Evolutionary conservation across 2,797 vertebrate genomes (phyloP), one percentile per base, ranked within the genome.

Genomic region (Epinephelus awoara): DNA sequence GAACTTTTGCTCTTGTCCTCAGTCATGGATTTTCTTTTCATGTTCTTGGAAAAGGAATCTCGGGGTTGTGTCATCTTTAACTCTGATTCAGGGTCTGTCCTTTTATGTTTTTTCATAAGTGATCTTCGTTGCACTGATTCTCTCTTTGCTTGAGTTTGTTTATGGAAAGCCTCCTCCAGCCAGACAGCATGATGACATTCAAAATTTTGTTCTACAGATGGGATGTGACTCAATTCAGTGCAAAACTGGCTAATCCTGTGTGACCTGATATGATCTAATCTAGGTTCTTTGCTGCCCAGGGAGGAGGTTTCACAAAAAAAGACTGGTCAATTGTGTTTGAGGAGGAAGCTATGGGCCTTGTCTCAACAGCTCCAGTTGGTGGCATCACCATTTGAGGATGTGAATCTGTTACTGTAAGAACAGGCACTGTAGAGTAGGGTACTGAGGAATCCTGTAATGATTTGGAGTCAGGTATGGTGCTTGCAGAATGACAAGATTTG

Each of bases 171-270:
- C 51, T 91, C 65, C 67, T 87, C 67, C 72, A 77, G 64, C 59
- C 50, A 85, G 59, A 74, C 80, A 87, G 66, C 65, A 85, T 91
- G 55, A 71, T 77, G 59, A 79, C 56, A 80, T 79, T 47, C 17
- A 46, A 44, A 55, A 25, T 64, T 67, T 59, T 67, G 21, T 50
- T 85, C 15, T 59, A 66, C 72, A 87, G 42, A 91, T 91, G 88
- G 77, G 72, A 77, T 82, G 80, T 86, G 89, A 92, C 89, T 91
- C 84, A 92, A 91, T 81, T 74, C 29, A 58, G 15, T 58, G 5
- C 14, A 80, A 66, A 71, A 55, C 1, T 68, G 62, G 12, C 4
- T 14, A 50, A 69, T 21, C 13, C 3, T 64, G 11, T 69, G 7
- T 69, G 23, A 23, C 56, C 11, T 71, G 27, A 52, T 18, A n/a